Evolutionary conservation across 2,113 vertebrate species (phyloP).

Genomic region (Pseudolaguvia tuberculata): DNA sequence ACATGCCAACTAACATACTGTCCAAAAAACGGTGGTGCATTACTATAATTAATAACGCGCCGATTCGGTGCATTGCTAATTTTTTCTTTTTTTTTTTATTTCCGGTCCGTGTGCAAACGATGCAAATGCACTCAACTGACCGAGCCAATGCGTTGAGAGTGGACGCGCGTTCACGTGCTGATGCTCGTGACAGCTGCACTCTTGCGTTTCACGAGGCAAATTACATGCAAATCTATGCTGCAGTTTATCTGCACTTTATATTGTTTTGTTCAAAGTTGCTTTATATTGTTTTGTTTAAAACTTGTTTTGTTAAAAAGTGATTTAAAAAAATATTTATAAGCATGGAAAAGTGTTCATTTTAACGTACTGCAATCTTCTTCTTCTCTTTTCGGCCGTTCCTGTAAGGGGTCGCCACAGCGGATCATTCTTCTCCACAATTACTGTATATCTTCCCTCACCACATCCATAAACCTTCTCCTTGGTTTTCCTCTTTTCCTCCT

Average conservation of each 20-base stretch:
- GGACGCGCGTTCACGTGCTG: neutral
- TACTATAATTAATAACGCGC: too few species aligned
- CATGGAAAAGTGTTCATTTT: too few species aligned
- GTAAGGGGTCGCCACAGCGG: too few species aligned
- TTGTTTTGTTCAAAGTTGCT: neutral
- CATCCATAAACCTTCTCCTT: too few species aligned
- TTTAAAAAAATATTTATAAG: too few species aligned
- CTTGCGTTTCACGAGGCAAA: conserved; percentile 14
- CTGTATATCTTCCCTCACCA: too few species aligned
- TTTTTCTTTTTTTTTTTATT: neutral
- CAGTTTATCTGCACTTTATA: neutral
- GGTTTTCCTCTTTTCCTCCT: too few species aligned
- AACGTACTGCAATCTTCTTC: too few species aligned
- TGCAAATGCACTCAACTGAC: neutral
- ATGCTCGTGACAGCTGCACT: neutral
- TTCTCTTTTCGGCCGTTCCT: too few species aligned
- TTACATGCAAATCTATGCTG: neutral
- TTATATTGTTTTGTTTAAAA: neutral
- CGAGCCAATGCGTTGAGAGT: neutral
- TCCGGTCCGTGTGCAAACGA: neutral
- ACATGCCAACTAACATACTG: too few species aligned
- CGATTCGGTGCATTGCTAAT: too few species aligned
- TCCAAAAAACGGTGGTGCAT: neutral
- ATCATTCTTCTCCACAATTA: neutral
- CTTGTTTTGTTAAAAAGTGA: too few species aligned